These are phyloP conservation scores for rat (Rattus norvegicus) DNA, from an alignment of 2,113 vertebrate genomes.

Conservation along the genomic window DNA sequence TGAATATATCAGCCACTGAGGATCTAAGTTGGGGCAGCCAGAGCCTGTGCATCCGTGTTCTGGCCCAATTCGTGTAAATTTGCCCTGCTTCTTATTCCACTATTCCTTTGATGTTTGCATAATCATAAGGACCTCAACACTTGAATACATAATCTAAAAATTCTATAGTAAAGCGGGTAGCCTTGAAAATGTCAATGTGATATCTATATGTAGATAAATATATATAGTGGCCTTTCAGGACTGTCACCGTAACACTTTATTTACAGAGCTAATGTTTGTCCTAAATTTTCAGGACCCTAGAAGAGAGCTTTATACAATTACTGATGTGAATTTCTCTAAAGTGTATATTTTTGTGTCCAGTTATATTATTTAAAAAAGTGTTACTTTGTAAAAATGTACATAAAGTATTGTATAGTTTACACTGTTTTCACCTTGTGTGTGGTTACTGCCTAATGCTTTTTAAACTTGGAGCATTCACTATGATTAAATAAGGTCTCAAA, in stretches of 20 bases:
- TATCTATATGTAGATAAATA: conserved; percentile 80
- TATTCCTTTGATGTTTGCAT: conserved; percentile 81
- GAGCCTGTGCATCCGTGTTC: conserved; percentile 72
- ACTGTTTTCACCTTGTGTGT: too few species aligned
- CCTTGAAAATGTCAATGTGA: conserved; percentile 85
- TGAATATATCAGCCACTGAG: conserved; percentile 72
- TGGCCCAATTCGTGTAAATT: conserved; percentile 80
- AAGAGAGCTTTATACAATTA: too few species aligned
- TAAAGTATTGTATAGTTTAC: too few species aligned
- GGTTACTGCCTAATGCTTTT: conserved; percentile 90
- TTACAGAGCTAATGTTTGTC: too few species aligned
- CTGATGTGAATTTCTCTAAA: too few species aligned
- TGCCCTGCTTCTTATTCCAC: conserved; percentile 83
- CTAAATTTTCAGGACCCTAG: too few species aligned
- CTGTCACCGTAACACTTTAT: too few species aligned
- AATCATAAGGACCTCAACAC: conserved; percentile 88
- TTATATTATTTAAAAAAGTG: too few species aligned
- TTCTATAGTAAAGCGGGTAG: conserved; percentile 84
- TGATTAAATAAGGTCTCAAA: conserved; percentile 86
- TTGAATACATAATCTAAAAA: conserved; percentile 86
- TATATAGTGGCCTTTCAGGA: too few species aligned
- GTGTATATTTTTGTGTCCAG: too few species aligned
- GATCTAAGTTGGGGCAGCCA: conserved; percentile 74
- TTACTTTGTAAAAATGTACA: too few species aligned
- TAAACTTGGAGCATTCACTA: conserved; percentile 86